Evolutionary conservation across 2,888 invertebrate species (phyloP), one percentile per base, ranked within the genome.

Genomic region (Adelphocoris suturalis): DNA sequence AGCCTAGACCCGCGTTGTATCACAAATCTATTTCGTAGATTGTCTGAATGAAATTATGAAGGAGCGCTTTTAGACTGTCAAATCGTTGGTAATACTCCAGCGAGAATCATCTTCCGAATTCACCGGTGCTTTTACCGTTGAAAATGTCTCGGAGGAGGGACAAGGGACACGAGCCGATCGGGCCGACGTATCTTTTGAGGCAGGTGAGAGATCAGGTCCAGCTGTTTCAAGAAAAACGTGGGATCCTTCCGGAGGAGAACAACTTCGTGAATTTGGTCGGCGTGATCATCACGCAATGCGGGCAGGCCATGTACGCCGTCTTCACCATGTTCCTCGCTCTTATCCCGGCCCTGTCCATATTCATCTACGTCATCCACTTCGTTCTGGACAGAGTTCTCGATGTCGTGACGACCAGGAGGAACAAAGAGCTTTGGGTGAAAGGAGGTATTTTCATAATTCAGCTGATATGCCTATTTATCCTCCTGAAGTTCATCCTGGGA

Each of bases 291-390:
- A 89, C 89, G 16, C 91, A 91, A 81, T 86, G 89, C 55, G 91
- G 91, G 0, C 91, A 91, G 61, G 91, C 91, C 3, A 87, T 91
- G 90, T 91, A 91, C 78, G 90, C 90, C 7, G 91, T 91, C 0
- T 91, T 91, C 90, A 91, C 91, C 19, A 91, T 91, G 91, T 91
- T 91, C 75, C 89, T 91, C 13, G 91, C 91, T 16, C 90, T 91
- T 1, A 81, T 91, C 9, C 91, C 91, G 0, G 91, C 90, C 0
- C 47, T 81, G 14, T 86, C 89, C n/a, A 91, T 91, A 19, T 89
- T 91, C 47, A 90, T 91, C 27, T 91, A 91, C 84, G 90, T 90
- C 3, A 75, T 86, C 16, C 89, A 91, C 76, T 91, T 91, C 82
- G 68, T 90, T 14, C 81, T 91, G 14, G 91, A 91, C 82, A 84